Evolutionary conservation across 2,113 vertebrate genomes (phyloP), one percentile per base, ranked within the genome.

Genomic region (Cygnus atratus): DNA sequence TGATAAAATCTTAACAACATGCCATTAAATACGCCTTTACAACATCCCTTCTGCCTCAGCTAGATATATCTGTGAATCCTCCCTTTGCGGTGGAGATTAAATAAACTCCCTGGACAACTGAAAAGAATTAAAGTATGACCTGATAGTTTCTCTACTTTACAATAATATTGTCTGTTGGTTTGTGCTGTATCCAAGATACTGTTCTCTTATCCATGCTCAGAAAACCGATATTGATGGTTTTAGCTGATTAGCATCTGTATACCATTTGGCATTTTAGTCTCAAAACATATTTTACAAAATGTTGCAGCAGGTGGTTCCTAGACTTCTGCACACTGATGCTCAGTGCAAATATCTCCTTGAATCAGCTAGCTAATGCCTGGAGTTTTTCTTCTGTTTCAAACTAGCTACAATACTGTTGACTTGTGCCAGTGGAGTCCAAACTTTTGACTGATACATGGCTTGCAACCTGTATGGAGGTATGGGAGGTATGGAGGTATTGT

Each of bases 1-100:
- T 28, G 95, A 96, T 93, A 96, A 95, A 96, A 96, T 95, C 84
- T 94, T 89, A 94, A 93, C 93, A 93, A 92, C 59, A 63, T 71
- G 73, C 66, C 83, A 83, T 93, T 96, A 96, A 97, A 96, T 84
- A 87, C 43, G 46, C 63, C 72, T 96, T 95, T 95, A 95, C 89
- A 93, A 79, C 81, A 87, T 85, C 77, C 84, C 39, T 85, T 92
- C 92, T 7, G 16, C 62, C 84, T 89, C 11, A 3, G 65, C 74
- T 67, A 87, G 81, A 89, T 83, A 71, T 87, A 92, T 79, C 91
- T 92, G 50, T 77, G 92, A 96, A 89, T 89, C 71, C 74, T 94
- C 26, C 87, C 92, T 93, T 90, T 93, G 88, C 26, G 4, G 50
- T 70, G n/a, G n/a, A 90, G 94, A 92, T 97, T 96, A 96, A 93